Conservation (phyloP, 2,113 vertebrate species). For the Dolichallabes microphthalmus region DNA sequence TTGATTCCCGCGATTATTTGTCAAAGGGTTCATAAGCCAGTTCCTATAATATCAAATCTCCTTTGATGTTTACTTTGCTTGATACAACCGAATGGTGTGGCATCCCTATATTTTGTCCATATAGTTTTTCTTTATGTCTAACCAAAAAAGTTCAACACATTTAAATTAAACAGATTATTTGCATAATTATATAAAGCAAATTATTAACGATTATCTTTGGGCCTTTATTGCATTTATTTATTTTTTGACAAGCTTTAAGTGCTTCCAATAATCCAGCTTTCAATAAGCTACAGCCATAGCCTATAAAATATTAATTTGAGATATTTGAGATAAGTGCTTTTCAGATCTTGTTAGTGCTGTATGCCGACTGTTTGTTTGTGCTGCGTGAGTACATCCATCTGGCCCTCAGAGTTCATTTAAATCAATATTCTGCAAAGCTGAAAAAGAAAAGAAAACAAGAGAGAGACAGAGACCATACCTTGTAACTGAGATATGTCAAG, state of each 20-base stretch:
- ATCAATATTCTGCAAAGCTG: not conserved
- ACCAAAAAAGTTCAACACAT: not conserved
- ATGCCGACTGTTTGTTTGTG: not conserved
- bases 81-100: too few relatives aligned
- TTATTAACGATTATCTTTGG: not conserved
- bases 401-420: not conserved
- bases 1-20: too few relatives aligned
- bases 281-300: not conserved
- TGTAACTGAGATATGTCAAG: conserved; percentile 98
- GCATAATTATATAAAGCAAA: not conserved
- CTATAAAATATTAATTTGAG: not conserved
- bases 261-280: too few relatives aligned
- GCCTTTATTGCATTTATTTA: not conserved
- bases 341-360: not conserved
- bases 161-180: not conserved
- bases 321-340: not conserved
- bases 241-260: not conserved
- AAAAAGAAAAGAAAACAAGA: not conserved
- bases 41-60: too few relatives aligned
- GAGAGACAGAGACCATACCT: conserved; percentile 72
- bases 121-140: not conserved
- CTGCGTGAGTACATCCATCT: not conserved
- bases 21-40: too few relatives aligned
- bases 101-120: not conserved
- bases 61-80: too few relatives aligned